Evolutionary conservation across 2,113 vertebrate species (phyloP).

Genomic region (Erythrolamprus reginae): DNA sequence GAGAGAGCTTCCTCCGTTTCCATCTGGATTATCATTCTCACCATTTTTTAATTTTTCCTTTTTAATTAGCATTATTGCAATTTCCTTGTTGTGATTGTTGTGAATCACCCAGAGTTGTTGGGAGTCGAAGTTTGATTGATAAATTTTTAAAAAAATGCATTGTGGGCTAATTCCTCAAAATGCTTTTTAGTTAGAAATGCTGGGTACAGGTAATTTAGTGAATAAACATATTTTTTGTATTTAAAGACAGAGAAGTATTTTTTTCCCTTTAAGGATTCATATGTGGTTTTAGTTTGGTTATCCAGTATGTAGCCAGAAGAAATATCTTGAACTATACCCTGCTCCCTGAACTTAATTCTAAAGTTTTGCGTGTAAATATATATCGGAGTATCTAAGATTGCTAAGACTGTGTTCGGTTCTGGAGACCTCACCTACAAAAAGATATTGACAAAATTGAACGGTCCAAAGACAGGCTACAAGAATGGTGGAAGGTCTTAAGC

Average conservation of each 20-base stretch:
- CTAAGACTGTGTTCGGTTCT: too few species aligned
- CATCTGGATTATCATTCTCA: background rate
- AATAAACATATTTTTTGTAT: background rate
- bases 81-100: background rate
- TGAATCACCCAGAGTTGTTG: background rate
- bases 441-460: too few species aligned
- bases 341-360: background rate
- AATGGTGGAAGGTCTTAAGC: too few species aligned
- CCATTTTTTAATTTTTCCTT: background rate
- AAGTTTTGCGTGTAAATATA: background rate
- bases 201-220: background rate
- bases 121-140: background rate
- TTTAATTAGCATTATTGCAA: background rate
- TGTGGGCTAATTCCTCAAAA: background rate
- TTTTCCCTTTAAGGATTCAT: background rate
- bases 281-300: background rate
- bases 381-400: background rate
- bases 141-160: background rate
- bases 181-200: background rate
- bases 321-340: background rate
- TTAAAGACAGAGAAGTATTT: background rate
- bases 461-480: too few species aligned
- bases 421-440: too few species aligned
- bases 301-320: background rate
- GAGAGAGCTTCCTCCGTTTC: background rate